phyloP scores from a whole-genome alignment of 2,888 invertebrate genomes.

The Apodemia mormo region DNA sequence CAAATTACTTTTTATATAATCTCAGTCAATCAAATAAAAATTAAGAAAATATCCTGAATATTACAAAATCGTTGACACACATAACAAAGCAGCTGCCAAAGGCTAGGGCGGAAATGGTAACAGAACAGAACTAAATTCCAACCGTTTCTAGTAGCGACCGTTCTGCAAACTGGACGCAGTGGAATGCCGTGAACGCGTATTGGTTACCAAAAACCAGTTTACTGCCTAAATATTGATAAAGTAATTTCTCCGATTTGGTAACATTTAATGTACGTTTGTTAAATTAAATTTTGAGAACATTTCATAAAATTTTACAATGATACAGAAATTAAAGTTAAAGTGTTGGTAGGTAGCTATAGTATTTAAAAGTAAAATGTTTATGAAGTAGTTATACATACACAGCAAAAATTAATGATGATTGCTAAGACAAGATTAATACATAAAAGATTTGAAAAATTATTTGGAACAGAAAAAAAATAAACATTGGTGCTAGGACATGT shows the following conservation, averaged over 20 bases:
- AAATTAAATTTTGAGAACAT: too few species aligned
- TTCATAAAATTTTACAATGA: too few species aligned
- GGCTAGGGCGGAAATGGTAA: constrained; percentile 75
- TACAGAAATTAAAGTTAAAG: too few species aligned
- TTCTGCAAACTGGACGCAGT: constrained; percentile 52
- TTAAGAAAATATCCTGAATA: not conserved
- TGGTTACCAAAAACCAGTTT: constrained; percentile 23
- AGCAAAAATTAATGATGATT: too few species aligned
- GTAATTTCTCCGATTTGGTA: not conserved
- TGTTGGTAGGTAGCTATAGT: too few species aligned
- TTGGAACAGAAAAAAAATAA: too few species aligned
- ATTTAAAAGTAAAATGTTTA: too few species aligned
- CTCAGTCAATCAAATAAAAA: not conserved
- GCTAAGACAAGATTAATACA: too few species aligned
- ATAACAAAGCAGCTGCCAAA: constrained; percentile 69
- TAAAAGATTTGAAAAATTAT: too few species aligned
- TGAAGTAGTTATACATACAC: too few species aligned
- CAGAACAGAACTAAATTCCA: constrained; percentile 79
- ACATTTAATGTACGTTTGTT: not conserved
- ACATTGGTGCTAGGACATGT: too few species aligned
- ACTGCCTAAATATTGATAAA: not conserved
- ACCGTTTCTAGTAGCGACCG: constrained; percentile 49
- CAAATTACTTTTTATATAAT: not conserved
- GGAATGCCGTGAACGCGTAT: constrained; percentile 48
- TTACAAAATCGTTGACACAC: constrained; percentile 40